These are phyloP conservation scores for Oedothorax gibbosus DNA, from an alignment of 1,140 invertebrate species.

Conservation along the genomic window DNA sequence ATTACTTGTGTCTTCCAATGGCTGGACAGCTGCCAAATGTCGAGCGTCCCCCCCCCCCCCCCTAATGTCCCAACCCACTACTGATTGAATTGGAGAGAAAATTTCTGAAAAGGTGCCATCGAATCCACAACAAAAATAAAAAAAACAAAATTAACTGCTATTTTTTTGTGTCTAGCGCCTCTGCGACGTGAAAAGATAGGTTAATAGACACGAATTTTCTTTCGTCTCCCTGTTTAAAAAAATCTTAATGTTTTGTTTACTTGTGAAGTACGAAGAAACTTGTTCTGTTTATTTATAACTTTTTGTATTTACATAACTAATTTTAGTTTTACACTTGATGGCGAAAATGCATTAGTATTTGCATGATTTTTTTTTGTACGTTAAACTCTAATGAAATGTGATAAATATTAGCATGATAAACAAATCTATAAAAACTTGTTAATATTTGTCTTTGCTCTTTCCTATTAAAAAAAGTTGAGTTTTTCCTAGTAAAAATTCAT, in stretches of 20 bases:
- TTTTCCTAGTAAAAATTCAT: too few species aligned
- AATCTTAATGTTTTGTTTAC: conserved; percentile 32
- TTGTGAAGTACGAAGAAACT: background rate
- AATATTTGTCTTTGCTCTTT: too few species aligned
- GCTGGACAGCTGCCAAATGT: conserved; percentile 21
- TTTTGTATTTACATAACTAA: too few species aligned
- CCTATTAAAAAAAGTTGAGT: too few species aligned
- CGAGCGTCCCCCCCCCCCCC: conserved; percentile 7
- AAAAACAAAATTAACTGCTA: conserved; percentile 16
- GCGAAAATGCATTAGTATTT: too few species aligned
- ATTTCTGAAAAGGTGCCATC: conserved; percentile 8
- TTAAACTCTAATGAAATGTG: too few species aligned
- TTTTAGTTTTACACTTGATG: too few species aligned
- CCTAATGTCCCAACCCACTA: conserved; percentile 12
- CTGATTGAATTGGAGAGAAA: background rate
- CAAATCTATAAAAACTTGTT: too few species aligned
- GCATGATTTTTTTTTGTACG: too few species aligned
- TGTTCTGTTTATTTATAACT: too few species aligned
- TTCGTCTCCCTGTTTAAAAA: background rate
- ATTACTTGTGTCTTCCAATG: conserved; percentile 30
- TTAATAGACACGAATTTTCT: conserved; percentile 6
- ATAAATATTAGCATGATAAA: too few species aligned
- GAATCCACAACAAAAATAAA: background rate
- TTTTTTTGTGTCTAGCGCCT: conserved; percentile 20
- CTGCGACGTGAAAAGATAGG: conserved; percentile 9